Evolutionary conservation across 2,797 vertebrate genomes (phyloP).

Genomic region (Nasua narica): DNA sequence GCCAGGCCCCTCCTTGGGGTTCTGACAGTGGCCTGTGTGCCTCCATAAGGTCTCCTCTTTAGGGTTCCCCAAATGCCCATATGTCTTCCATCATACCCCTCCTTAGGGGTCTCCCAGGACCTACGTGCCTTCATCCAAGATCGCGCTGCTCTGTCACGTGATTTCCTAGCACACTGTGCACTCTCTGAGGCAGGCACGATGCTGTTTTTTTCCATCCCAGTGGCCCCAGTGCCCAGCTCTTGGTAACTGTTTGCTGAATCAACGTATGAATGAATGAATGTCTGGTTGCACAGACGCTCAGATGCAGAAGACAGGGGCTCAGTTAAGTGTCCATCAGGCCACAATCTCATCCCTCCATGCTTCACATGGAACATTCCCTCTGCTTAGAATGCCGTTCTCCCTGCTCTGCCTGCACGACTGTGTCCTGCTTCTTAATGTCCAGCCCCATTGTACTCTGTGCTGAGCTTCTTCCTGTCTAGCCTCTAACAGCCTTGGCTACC

Average conservation of each 20-base stretch:
- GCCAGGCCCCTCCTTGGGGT: neutral
- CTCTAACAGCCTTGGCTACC: neutral
- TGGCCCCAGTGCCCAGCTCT: neutral
- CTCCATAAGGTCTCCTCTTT: neutral
- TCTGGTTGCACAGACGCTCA: neutral
- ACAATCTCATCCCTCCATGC: neutral
- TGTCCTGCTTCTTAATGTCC: neutral
- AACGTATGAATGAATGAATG: neutral
- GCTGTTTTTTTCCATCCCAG: neutral
- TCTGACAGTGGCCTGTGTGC: neutral
- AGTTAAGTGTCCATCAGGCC: neutral
- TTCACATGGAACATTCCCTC: neutral
- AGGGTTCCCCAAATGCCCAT: neutral
- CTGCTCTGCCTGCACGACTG: neutral
- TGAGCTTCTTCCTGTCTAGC: neutral
- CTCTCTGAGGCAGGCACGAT: neutral
- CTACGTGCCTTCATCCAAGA: neutral
- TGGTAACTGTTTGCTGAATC: neutral
- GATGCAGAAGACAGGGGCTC: neutral
- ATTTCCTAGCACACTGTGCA: neutral
- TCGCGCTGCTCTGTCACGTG: neutral
- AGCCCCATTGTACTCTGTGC: neutral
- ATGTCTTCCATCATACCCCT: neutral
- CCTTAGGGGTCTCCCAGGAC: neutral
- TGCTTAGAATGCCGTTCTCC: neutral